Conservation (phyloP, 2,797 vertebrate genomes). For the Jordanella pulchra region DNA sequence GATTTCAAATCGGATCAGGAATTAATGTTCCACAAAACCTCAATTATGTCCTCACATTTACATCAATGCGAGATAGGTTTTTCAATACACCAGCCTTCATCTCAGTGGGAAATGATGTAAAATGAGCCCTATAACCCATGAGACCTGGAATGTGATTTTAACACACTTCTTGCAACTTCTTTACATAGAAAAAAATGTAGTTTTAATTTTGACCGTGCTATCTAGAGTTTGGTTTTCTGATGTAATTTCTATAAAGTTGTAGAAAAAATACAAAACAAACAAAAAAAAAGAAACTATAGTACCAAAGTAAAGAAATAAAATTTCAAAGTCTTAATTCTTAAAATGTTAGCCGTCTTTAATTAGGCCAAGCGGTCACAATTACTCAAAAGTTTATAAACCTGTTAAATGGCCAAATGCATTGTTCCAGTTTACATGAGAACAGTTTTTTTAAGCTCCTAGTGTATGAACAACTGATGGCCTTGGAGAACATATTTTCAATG, state of each 20-base stretch:
- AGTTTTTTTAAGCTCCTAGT: not conserved
- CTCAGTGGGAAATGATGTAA: too few relatives aligned
- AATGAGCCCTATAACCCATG: too few relatives aligned
- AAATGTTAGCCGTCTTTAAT: too few relatives aligned
- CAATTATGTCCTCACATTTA: too few relatives aligned
- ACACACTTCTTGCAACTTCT: not conserved
- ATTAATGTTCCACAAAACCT: too few relatives aligned
- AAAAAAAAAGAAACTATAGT: not conserved
- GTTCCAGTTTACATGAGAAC: not conserved
- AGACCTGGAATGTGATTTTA: too few relatives aligned
- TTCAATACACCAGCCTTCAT: too few relatives aligned
- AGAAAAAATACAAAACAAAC: not conserved
- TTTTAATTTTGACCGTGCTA: not conserved
- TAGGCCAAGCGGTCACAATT: not conserved
- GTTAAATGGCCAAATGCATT: not conserved
- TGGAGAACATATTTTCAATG: not conserved
- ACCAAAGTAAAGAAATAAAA: not conserved
- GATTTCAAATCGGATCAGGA: too few relatives aligned
- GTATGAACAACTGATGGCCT: constrained; percentile 17
- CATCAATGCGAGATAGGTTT: too few relatives aligned
- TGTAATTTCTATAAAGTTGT: not conserved
- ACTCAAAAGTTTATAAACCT: not conserved
- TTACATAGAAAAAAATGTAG: not conserved
- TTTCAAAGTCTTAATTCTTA: not conserved
- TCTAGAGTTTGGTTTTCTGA: not conserved